phyloP scores from a whole-genome alignment of 2,113 vertebrate genomes.

The Cyprinodon variegatus region DNA sequence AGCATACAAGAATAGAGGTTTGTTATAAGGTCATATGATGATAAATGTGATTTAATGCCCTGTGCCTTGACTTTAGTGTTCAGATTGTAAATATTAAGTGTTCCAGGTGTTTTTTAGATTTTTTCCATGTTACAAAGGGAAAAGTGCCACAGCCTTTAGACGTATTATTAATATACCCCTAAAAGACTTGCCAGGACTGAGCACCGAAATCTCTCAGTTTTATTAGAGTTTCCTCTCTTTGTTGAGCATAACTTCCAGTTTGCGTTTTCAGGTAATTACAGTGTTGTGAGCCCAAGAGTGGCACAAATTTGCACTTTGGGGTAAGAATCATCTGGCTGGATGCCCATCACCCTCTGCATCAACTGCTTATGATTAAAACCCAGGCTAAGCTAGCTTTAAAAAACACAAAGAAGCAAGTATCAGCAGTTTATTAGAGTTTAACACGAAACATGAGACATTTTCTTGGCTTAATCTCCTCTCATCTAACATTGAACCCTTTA shows the following conservation, averaged over 20 bases:
- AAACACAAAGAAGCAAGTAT: conserved; percentile 49
- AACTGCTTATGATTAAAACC: conserved; percentile 73
- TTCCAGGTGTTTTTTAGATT: conserved; percentile 80
- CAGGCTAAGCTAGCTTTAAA: conserved; percentile 60
- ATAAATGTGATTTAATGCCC: neutral
- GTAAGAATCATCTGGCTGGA: conserved; percentile 77
- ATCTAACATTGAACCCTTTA: neutral
- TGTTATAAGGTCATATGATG: neutral
- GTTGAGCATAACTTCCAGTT: conserved; percentile 81
- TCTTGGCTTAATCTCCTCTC: neutral
- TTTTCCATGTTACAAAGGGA: conserved; percentile 80
- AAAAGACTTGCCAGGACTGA: conserved; percentile 63
- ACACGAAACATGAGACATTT: conserved; percentile 13
- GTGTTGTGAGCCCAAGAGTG: conserved; percentile 73
- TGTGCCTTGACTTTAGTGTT: conserved; percentile 30
- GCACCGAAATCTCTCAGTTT: conserved; percentile 74
- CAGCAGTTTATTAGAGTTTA: conserved; percentile 48
- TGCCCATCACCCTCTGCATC: conserved; percentile 70
- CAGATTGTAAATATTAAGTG: conserved; percentile 64
- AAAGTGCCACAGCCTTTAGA: conserved; percentile 75
- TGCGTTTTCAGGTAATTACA: conserved; percentile 84
- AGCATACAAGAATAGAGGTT: neutral
- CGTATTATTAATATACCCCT: conserved; percentile 73
- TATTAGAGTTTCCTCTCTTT: conserved; percentile 79
- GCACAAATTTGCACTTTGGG: conserved; percentile 81